Evolutionary conservation across 2,797 vertebrate genomes (phyloP), one percentile per base, ranked within the genome.

Genomic region (Mastacembelus armatus): DNA sequence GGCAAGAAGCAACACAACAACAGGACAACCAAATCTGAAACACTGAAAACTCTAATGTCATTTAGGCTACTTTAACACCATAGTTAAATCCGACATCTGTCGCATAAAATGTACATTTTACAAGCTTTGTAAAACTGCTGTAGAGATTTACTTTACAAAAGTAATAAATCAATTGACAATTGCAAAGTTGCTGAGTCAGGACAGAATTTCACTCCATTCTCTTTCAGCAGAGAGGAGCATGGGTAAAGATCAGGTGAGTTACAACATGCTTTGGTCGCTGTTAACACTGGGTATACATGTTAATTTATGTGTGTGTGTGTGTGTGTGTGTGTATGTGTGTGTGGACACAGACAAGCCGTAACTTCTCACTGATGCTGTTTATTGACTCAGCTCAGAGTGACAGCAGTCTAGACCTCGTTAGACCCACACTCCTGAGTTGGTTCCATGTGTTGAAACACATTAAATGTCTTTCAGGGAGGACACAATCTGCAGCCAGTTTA

Each of bases 341-440:
- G 14, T 61, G 45, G 27, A 63, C 58, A 72, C 50, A 66, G 66
- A 78, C 63, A 56, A 61, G 76, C 66, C 80, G 74, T 82, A 79
- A 69, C 67, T 71, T 68, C 85, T 85, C 80, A 61, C 49, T n/a
- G 49, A 69, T 69, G 50, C 55, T 77, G 85, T 85, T 88, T 87
- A 85, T 88, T 85, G 72, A 80, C 78, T 80, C 74, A 65, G 52
- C 62, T 71, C 67, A 40, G 56, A 64, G 50, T 77, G 61, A 55
- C 83, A 72, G 81, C 30, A 5, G 62, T 79, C 70, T 65, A 81
- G 71, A 77, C 85, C n/a, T n/a, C n/a, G n/a, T n/a, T n/a, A n/a
- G n/a, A n/a, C n/a, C n/a, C n/a, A n/a, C n/a, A n/a, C n/a, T n/a
- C n/a, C n/a, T n/a, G n/a, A n/a, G n/a, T n/a, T n/a, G n/a, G n/a